Evolutionary conservation across 2,888 invertebrate species (phyloP).

Genomic region (Tetragonula carbonaria): DNA sequence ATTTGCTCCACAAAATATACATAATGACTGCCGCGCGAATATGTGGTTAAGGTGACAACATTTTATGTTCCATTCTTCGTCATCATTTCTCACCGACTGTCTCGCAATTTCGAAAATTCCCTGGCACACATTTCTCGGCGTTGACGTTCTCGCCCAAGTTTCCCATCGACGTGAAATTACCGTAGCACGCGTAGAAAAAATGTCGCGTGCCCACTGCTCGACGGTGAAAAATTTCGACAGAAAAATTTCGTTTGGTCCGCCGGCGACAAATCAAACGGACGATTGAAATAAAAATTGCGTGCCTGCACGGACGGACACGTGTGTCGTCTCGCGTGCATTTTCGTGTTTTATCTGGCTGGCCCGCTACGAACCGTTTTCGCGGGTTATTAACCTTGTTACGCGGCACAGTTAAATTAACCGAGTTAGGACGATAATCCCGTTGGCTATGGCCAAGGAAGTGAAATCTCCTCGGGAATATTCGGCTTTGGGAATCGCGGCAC

Average conservation of each 20-base stretch:
- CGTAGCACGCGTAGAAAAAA: not conserved
- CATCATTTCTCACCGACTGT: not conserved
- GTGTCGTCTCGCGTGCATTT: not conserved
- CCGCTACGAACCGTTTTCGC: conserved; percentile 59
- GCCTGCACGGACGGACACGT: not conserved
- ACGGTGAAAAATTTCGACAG: not conserved
- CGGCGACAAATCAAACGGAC: conserved; percentile 2
- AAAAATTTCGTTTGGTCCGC: conserved; percentile 12
- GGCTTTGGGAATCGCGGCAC: conserved; percentile 13
- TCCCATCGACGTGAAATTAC: conserved; percentile 2
- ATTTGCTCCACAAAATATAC: no score
- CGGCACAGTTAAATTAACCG: conserved; percentile 76
- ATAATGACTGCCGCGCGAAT: no score
- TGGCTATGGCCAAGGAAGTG: conserved; percentile 59
- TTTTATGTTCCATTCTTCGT: not conserved
- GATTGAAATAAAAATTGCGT: conserved; percentile 19
- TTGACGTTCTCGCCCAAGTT: no score
- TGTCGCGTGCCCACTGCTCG: not conserved
- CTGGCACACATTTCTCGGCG: not conserved
- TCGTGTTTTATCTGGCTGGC: conserved; percentile 34
- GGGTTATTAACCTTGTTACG: conserved; percentile 73
- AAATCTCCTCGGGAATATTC: conserved; percentile 52
- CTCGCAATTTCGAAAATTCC: not conserved
- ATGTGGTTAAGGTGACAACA: not conserved
- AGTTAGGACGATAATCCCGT: conserved; percentile 77